phyloP scores from a whole-genome alignment of 2,888 invertebrate species.

The Druceiella hillmani region DNA sequence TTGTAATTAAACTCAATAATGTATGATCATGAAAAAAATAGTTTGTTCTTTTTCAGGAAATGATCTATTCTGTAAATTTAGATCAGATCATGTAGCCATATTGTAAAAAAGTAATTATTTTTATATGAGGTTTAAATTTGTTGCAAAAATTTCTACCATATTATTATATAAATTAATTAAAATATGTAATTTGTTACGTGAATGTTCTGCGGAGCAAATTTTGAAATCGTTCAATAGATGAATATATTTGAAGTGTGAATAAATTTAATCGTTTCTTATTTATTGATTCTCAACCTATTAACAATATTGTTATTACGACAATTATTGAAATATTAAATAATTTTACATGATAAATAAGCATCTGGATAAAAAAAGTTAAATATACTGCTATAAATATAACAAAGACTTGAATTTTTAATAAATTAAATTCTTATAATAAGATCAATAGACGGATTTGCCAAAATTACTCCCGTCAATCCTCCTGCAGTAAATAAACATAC shows the following conservation, averaged over 20 bases:
- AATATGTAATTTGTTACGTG: constrained; percentile 54
- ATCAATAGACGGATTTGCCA: constrained; percentile 74
- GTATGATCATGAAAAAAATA: constrained; percentile 60
- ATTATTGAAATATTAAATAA: constrained; percentile 57
- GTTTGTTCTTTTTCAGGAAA: constrained; percentile 63
- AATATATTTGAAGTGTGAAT: constrained; percentile 43
- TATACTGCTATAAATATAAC: constrained; percentile 72
- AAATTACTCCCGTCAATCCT: constrained; percentile 53
- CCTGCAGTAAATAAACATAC: constrained; percentile 64
- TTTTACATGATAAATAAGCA: constrained; percentile 60
- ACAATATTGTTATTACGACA: constrained; percentile 53
- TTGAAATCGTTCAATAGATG: constrained; percentile 60
- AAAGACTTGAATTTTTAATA: constrained; percentile 65
- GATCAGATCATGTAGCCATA: constrained; percentile 54
- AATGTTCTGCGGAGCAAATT: constrained; percentile 53
- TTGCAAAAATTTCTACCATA: constrained; percentile 58
- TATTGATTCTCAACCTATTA: constrained; percentile 59
- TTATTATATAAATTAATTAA: no score
- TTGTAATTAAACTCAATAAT: constrained; percentile 56
- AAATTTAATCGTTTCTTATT: constrained; percentile 46
- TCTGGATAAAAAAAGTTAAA: constrained; percentile 74
- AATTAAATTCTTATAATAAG: constrained; percentile 56
- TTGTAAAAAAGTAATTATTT: constrained; percentile 56
- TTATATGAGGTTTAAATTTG: constrained; percentile 64
- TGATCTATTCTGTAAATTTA: constrained; percentile 54